Evolutionary conservation across 2,113 vertebrate genomes (phyloP), one percentile per base, ranked within the genome.

Genomic region (Varanus salvator): DNA sequence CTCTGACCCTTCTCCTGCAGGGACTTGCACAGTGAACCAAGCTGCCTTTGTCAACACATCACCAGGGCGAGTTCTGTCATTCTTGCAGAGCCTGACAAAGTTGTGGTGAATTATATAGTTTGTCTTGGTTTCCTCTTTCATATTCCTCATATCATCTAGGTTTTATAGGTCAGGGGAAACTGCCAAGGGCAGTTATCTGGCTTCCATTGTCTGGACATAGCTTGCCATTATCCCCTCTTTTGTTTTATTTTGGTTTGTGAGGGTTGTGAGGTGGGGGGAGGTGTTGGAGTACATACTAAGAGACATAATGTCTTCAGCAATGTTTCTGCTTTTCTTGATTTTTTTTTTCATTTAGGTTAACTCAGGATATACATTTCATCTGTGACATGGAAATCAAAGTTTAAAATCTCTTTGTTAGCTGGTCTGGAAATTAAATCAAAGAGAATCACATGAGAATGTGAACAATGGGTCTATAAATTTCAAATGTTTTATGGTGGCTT

Each of bases 351-450:
- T 66, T 86, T 82, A 27, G 78, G 86, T 86, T 80, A 44, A 64
- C 78, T 86, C 60, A 83, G 3, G 0, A 52, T 27, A 0, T 6
- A 2, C 15, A 0, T 5, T 2, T 54, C 48, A 44, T 2, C 6
- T 29, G 0, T 34, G 2, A 2, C 29, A n/a, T 4, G 60, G 64
- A 89, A 91, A 88, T 84, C 6, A 11, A 0, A 15, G 48, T 87
- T 48, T 12, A 66, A 90, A 60, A 86, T 15, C 64, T 77, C 23
- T 0, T 85, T 85, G 17, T 87, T 80, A 14, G 52, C 52, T 48
- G 29, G 29, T 50, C 87, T 68, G 54, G 50, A 84, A 80, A 87
- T 88, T 2, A 57, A 85, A 66, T 11, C 50, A 27, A 1, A 2
- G 31, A 82, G 50, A 8, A 57, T 2, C 4, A 72, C 71, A 21